Evolutionary conservation across 2,797 vertebrate genomes (phyloP).

Genomic region (Chelonia mydas): DNA sequence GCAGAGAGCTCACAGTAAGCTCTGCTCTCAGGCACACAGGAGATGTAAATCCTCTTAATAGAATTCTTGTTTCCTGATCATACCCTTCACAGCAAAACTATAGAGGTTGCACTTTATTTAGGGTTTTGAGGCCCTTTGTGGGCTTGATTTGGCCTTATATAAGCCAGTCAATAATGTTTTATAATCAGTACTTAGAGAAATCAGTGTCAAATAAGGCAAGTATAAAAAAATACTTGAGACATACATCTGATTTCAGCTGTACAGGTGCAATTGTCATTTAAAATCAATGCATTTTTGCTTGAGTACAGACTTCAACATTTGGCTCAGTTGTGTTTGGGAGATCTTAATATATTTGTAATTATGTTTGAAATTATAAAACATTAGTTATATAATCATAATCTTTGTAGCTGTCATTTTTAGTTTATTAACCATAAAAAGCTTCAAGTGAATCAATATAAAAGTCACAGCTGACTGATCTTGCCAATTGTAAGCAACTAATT

Average conservation of each 20-base stretch:
- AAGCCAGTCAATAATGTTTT: not conserved
- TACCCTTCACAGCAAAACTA: not conserved
- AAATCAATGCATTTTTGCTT: not conserved
- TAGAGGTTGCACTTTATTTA: not conserved
- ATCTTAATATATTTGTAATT: rapidly evolving
- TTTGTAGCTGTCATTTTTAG: not conserved
- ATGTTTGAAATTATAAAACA: constrained; percentile 8
- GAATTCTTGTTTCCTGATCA: not conserved
- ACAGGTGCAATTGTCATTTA: not conserved
- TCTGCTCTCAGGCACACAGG: not conserved
- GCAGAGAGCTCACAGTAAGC: not conserved
- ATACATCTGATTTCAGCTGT: not conserved
- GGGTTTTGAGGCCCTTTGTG: not conserved
- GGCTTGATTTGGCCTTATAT: not conserved
- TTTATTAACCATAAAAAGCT: constrained; percentile 43
- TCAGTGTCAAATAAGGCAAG: not conserved
- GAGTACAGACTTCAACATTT: not conserved
- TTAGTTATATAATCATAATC: constrained; percentile 9
- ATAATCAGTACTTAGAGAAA: not conserved
- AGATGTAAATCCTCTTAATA: not conserved
- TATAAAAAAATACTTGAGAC: not conserved
- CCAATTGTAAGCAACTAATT: not conserved
- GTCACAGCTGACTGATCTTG: not conserved
- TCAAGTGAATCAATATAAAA: constrained; percentile 27
- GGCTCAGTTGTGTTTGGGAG: not conserved